A percentile compares a stretch with the other conserved stretches of the same genome.
These are phyloP conservation scores for Sebastes jordani DNA, from an alignment of 2,797 vertebrate species.

Conservation along the genomic window DNA sequence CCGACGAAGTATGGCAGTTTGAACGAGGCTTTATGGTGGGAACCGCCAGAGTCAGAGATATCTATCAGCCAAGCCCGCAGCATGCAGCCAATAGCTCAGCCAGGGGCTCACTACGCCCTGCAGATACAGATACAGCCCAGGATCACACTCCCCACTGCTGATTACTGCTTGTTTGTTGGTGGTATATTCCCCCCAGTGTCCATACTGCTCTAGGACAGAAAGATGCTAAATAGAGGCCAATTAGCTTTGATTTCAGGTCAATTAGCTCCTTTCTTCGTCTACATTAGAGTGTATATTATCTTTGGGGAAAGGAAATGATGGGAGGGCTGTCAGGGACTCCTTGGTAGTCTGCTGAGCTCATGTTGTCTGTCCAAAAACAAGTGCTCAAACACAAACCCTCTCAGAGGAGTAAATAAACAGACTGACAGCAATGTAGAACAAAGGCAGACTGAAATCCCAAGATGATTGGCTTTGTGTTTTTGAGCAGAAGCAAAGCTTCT, in stretches of 20 bases:
- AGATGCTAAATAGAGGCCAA: conserved; percentile 75
- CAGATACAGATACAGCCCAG: conserved; percentile 33
- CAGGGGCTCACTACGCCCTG: conserved; percentile 52
- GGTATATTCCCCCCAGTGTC: conserved; percentile 48
- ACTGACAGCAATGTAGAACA: conserved; percentile 22
- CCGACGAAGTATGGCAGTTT: conserved; percentile 30
- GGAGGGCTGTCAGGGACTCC: conserved; percentile 32
- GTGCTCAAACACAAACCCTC: conserved; percentile 20
- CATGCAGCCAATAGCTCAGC: conserved; percentile 32
- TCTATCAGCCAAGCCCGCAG: conserved; percentile 58
- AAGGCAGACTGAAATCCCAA: conserved; percentile 20
- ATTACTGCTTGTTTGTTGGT: conserved; percentile 52
- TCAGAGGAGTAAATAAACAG: conserved; percentile 47
- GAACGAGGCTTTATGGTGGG: conserved; percentile 61
- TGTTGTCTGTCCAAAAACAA: conserved; percentile 52
- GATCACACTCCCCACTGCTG: conserved; percentile 47
- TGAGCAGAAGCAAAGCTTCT: not conserved
- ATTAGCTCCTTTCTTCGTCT: conserved; percentile 75
- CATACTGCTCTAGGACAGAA: conserved; percentile 71
- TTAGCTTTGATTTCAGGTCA: conserved; percentile 81
- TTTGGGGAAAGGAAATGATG: conserved; percentile 55
- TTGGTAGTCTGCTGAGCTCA: conserved; percentile 38
- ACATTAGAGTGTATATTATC: conserved; percentile 72
- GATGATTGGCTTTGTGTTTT: conserved; percentile 8
- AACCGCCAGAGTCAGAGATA: conserved; percentile 62